Base-by-base conservation (phyloP, 2,113 vertebrate species). In the Xiphophorus hellerii region DNA sequence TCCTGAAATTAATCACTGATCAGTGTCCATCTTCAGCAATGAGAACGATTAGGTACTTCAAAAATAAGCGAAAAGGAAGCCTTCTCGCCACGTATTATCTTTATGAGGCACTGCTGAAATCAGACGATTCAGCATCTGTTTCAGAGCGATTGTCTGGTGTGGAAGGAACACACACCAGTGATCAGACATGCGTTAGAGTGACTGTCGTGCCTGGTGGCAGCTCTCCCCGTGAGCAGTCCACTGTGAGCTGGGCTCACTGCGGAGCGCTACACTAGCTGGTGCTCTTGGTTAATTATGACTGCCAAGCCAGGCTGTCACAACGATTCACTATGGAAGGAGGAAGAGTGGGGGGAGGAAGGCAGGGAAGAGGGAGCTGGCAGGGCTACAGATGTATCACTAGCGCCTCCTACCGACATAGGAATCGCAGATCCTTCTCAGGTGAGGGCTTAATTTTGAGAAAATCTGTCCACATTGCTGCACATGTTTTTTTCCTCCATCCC, bases 361-460 rank as follows among this genome's bases (percentile, higher is more conserved):
- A 61, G 42, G 61, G 77, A 60, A 61, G 77, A 70, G 63, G 39
- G 73, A 72, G 71, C 73, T 87, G 78, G 85, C 82, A 84, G 78
- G 71, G 71, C 78, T 88, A 74, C 87, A 89, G 87, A 91, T 90
- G 92, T 85, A 84, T 90, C 84, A 37, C 90, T 89, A 93, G 93
- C 92, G 91, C 91, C 93, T 91, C 93, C 93, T 92, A 92, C 91
- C 90, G 94, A 92, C 69, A 37, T 48, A 48, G 33, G 66, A 17
- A 27, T 66, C 79, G 33, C 68, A 83, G 48, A 60, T 71, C 68
- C 25, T 31, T 3, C 25, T 37, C 4, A 73, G 71, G 25, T 62
- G 8, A 67, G 54, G 66, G 66, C 27, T 75, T 64, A 28, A 78
- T 82, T 84, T 73, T 75, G n/a, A 77, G 84, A 71, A 74, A 67